Base-by-base conservation (phyloP, 2,797 vertebrate genomes). In the Protonibea diacanthus region DNA sequence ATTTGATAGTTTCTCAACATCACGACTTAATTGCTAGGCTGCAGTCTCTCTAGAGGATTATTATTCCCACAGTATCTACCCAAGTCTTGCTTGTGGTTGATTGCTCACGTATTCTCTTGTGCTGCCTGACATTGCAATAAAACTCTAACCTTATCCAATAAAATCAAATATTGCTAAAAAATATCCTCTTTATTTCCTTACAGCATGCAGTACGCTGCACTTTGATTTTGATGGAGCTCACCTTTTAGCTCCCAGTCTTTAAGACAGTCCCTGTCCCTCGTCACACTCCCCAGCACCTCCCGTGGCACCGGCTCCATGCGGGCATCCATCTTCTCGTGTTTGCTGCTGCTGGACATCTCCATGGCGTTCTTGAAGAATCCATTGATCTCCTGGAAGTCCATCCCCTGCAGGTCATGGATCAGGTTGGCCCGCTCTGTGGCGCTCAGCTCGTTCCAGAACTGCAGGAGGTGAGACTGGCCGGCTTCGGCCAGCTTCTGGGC, bases 241-340 rank as follows among this genome's bases (percentile, higher is more conserved):
- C 98, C 98, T 95, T 91, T 86, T 4, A 88, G 86, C 74, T 99
- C 97, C 98, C 98, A 99, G 61, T 89, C 87, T 63, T 94, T 95
- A 3, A 99, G 91, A 63, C 86, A 90, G n/a, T 92, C 94, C 9
- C 81, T 86, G 87, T 99, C 97, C 21, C 97, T 94, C 0, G 95
- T 97, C 5, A 96, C 95, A 10, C 98, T 99, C 71, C 98, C 98
- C 74, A 97, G 84, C 42, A 97, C 96, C 7, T 97, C 96, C 61
- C 94, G 91, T 2, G 98, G 97, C n/a, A 99, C 96, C 1, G 97
- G 95, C 78, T 97, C 96, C 96, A 99, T 97, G 21, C 96, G 95
- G 18, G 82, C 48, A 42, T 98, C 97, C 90, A 97, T 92, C 73
- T 96, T 94, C 80, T 96, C 94, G 0, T 94, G 91, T n/a, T 94